phyloP scores from a whole-genome alignment of 2,797 vertebrate genomes.

The Sitta carolinensis region DNA sequence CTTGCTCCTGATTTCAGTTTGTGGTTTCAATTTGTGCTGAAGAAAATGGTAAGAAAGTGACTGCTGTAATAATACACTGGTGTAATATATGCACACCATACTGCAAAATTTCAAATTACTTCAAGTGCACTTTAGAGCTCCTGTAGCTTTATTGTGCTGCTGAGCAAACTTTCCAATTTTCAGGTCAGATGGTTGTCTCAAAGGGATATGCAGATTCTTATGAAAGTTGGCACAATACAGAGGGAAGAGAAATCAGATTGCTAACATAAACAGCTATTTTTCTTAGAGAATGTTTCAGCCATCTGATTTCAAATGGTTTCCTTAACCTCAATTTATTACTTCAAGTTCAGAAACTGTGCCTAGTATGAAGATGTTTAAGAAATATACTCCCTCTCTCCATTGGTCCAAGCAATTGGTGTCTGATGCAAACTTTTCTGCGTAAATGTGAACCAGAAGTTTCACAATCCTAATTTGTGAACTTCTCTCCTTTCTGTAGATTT shows the following conservation, averaged over 20 bases:
- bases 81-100: neutral
- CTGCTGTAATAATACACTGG: neutral
- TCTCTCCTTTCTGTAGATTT: neutral
- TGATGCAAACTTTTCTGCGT: slow-evolving; percentile 6
- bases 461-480: neutral
- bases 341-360: neutral
- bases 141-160: neutral
- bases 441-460: slow-evolving; percentile 57
- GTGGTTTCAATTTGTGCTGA: neutral
- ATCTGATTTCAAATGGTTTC: slow-evolving; percentile 23
- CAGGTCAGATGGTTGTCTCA: neutral
- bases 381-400: neutral
- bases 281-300: neutral
- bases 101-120: neutral
- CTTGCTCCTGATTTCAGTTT: neutral
- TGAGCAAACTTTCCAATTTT: neutral
- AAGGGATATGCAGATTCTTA: neutral
- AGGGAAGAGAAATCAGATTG: neutral
- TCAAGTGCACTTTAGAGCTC: neutral
- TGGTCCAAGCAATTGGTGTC: neutral
- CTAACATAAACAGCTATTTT: neutral
- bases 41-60: neutral
- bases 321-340: slow-evolving; percentile 35
- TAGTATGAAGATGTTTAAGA: slow-evolving; percentile 31
- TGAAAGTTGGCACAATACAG: neutral